Evolutionary conservation across 2,797 vertebrate genomes (phyloP), one percentile per base, ranked within the genome.

Genomic region (Mormyrops attenuatus): DNA sequence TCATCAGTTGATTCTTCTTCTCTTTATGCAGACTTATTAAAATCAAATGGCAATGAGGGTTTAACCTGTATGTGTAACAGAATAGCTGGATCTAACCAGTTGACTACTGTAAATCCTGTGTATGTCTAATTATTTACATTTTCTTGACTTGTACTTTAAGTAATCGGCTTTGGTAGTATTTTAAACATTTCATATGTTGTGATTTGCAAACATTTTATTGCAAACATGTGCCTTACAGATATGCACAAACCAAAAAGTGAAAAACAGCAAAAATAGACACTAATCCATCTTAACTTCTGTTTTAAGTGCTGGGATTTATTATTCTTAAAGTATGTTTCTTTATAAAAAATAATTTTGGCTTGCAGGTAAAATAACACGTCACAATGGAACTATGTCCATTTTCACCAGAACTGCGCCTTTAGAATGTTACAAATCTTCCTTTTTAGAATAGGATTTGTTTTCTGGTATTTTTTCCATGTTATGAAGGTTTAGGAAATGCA

Each of bases 1-100:
- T 80, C 52, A 90, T 92, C 84, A 88, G 88, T 57, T 92, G 55
- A 89, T 41, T 84, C 38, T 41, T 3, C 17, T 15, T 87, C 13
- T 38, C 13, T 73, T 6, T 73, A 30, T 38, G 66, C 30, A 34
- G 66, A 73, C 13, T 73, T 73, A 38, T 30, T 38, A 2, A 73
- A 73, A 38, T 73, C 30, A 17, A 38, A 17, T 38, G 5, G 30
- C 66, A 73, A 38, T 73, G 30, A 73, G 30, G 66, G 66, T 34
- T 69, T 69, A 34, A 5, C 26, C 11, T 69, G 11, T 15, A 30
- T 34, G 26, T 69, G 11, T 34, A 30, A 15, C 63, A 15, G 63
- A 30, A 34, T 34, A 34, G 26, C 63, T 69, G 63, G 63, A 34
- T 34, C 26, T 69, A 69, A 69, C 11, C 11, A 30, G 5, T 66